Evolutionary conservation across 1,140 invertebrate species (phyloP), one percentile per base, ranked within the genome.

Genomic region (Archegozetes longisetosus): DNA sequence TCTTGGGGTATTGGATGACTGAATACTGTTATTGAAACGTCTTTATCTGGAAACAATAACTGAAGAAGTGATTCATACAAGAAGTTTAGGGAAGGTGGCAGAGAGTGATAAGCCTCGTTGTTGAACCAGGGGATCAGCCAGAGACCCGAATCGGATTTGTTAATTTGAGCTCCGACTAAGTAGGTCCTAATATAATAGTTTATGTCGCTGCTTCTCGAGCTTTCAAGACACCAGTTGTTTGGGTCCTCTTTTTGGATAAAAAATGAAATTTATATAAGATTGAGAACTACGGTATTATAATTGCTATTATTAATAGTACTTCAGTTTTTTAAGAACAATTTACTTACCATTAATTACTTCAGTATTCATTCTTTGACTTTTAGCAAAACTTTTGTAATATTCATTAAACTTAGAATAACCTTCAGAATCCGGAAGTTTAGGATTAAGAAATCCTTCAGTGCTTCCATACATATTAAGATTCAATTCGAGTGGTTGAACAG

Each of bases 81-180:
- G 1, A 24, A 13, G 9, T 24, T 27, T 6, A 63, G 17, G 1
- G 62, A 28, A 17, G 50, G n/a, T 20, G 61, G 62, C 17, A 57
- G n/a, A 1, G 53, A 50, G 47, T 63, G 62, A n/a, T 13, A 48
- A n/a, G 64, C 63, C 57, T 63, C 62, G 22, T 55, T 49, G 32
- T 62, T 63, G 46, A 29, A 63, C 62, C 62, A 63, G 1, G 58
- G 14, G n/a, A 28, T 24, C n/a, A n/a, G n/a, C n/a, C n/a, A n/a
- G n/a, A n/a, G n/a, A n/a, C n/a, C n/a, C n/a, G n/a, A n/a, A n/a
- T n/a, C n/a, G n/a, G n/a, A n/a, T n/a, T n/a, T n/a, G n/a, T n/a
- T n/a, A n/a, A n/a, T n/a, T n/a, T n/a, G n/a, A n/a, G n/a, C n/a
- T n/a, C n/a, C n/a, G n/a, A n/a, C n/a, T n/a, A n/a, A n/a, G n/a